Percentiles rank a stretch among this genome's conserved stretches.
phyloP scores from a whole-genome alignment of 1,140 invertebrate genomes.

The Pseudobourletiella spinata region DNA sequence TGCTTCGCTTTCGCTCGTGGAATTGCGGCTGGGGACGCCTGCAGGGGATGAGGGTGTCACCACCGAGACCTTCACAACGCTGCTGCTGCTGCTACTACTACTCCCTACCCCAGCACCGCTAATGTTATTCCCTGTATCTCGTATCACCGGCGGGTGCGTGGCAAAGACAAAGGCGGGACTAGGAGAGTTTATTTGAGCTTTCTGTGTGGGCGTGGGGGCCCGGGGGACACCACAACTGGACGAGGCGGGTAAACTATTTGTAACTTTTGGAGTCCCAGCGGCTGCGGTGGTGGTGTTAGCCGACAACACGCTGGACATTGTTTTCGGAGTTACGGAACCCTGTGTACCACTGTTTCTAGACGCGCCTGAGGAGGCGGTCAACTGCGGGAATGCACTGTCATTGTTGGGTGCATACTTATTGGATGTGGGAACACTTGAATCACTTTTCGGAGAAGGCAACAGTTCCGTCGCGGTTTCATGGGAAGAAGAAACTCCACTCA shows the following conservation, averaged over 20 bases:
- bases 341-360: neutral
- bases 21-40: no score
- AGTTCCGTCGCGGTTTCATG: neutral
- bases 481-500: neutral
- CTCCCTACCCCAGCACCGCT: no score
- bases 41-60: no score
- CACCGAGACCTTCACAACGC: no score
- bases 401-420: neutral
- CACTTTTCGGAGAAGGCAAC: constrained; percentile 2
- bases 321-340: neutral
- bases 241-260: no score
- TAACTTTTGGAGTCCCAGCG: no score
- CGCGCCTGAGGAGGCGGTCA: neutral
- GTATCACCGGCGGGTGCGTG: no score
- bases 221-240: neutral
- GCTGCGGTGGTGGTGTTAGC: no score
- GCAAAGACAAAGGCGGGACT: no score
- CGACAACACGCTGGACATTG: neutral
- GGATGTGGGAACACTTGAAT: neutral
- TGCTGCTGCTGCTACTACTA: no score
- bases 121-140: no score
- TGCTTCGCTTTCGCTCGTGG: no score
- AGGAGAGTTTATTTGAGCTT: neutral
- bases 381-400: constrained; percentile 2
- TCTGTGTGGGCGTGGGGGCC: neutral